A percentile compares a stretch with the other conserved stretches of the same genome.
Evolutionary conservation across 2,113 vertebrate species (phyloP).

Genomic region (Mus spicilegus): DNA sequence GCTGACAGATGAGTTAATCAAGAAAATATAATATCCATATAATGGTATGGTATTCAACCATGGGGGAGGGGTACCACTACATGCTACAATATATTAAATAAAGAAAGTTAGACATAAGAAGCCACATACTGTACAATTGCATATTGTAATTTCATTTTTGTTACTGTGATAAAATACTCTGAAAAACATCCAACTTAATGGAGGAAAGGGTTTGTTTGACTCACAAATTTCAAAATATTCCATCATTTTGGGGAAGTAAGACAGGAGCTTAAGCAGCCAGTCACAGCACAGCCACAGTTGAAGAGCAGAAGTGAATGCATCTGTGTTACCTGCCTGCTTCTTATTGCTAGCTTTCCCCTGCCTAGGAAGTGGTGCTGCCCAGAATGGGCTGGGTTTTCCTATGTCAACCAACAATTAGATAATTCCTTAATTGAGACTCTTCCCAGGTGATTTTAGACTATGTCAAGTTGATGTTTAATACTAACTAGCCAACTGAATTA

Average conservation of each 20-base stretch:
- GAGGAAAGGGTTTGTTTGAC: neutral
- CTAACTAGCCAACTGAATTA: neutral
- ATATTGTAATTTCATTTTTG: neutral
- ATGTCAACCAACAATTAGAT: neutral
- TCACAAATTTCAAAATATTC: neutral
- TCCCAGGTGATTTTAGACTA: neutral
- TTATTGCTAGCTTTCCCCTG: neutral
- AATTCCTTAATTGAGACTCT: neutral
- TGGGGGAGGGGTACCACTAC: neutral
- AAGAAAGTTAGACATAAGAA: constrained; percentile 17
- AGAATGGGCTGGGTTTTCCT: neutral
- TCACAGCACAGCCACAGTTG: neutral
- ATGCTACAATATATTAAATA: neutral
- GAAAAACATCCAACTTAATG: neutral
- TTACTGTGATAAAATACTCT: neutral
- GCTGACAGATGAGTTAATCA: neutral
- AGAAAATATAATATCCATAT: neutral
- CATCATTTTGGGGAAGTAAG: neutral
- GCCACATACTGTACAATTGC: neutral
- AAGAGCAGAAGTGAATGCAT: neutral
- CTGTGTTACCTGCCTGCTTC: neutral
- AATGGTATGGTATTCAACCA: constrained; percentile 2
- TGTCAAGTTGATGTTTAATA: neutral
- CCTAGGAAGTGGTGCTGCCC: neutral
- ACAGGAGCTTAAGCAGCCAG: neutral